Base-by-base conservation (phyloP, 2,888 invertebrate genomes). In the Artemia sinica region DNA sequence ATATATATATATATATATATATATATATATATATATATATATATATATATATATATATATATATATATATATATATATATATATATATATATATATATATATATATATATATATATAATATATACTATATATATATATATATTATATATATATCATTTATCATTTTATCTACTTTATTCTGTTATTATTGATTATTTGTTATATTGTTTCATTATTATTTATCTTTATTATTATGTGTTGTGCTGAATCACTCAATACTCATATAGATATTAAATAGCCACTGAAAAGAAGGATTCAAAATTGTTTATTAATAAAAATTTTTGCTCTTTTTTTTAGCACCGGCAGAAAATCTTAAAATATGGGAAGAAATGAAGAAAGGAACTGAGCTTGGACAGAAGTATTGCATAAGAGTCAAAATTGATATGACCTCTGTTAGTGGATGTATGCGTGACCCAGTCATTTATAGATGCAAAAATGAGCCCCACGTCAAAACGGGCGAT, bases 361-460 rank as follows among this genome's bases (percentile, higher is more conserved):
- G 98, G 98, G 82, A 87, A 71, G 92, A 96, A 81, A 99, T 99
- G 98, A 84, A 89, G 75, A 83, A 84, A 70, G 97, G 92, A 0
- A 84, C 86, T 0, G 81, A 80, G 11, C 76, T 79, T 6, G 98
- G 98, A 0, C 86, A 89, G 71, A 85, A 86, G 74, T 96, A 91
- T 77, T 95, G 95, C 76, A 92, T 98, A 0, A 84, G 98, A 68
- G 95, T 95, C 0, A 97, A 95, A 81, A 95, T 99, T 71, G 92
- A 96, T 79, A 97, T 97, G 93, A 84, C 86, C 74, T 94, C 94
- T 0, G 81, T 86, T 18, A 99, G 98, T 78, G 98, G 98, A 1
- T 97, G 96, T 75, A 80, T 99, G 84, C 82, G 98, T 51, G 98
- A 99, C 81, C 98, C 98, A 50, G 96, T 97, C 48, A 95, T 99